Evolutionary conservation across 2,113 vertebrate species (phyloP).

Genomic region (Pluvialis apricaria): DNA sequence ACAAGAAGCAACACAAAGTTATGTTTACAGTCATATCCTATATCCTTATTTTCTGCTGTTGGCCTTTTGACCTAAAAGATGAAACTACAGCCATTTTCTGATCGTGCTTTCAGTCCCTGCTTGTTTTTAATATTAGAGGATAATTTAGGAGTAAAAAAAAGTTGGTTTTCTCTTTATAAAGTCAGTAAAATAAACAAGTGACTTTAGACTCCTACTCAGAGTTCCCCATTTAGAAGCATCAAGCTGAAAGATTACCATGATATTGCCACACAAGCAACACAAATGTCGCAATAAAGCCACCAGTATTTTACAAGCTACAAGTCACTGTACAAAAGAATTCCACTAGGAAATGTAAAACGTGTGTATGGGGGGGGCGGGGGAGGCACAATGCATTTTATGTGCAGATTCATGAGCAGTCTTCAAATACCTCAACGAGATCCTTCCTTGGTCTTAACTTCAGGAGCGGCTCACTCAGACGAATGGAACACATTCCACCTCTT

Average conservation of each 20-base stretch:
- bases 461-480: slow-evolving; percentile 92
- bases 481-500: slow-evolving; percentile 89
- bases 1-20: neutral
- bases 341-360: neutral
- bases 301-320: fast-evolving
- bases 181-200: neutral
- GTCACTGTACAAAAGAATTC: neutral
- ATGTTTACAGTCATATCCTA: neutral
- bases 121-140: neutral
- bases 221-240: neutral
- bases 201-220: neutral
- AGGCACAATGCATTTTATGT: neutral
- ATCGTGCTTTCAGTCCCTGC: neutral
- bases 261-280: neutral
- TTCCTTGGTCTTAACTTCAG: slow-evolving; percentile 90
- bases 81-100: neutral
- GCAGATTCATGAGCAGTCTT: neutral
- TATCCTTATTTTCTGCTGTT: neutral
- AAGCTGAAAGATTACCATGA: neutral
- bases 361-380: too few species aligned
- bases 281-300: neutral
- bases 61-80: neutral
- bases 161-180: neutral
- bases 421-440: slow-evolving; percentile 89
- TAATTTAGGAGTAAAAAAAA: neutral